Conservation (phyloP, 2,113 vertebrate genomes). For the Ursus arctos region DNA sequence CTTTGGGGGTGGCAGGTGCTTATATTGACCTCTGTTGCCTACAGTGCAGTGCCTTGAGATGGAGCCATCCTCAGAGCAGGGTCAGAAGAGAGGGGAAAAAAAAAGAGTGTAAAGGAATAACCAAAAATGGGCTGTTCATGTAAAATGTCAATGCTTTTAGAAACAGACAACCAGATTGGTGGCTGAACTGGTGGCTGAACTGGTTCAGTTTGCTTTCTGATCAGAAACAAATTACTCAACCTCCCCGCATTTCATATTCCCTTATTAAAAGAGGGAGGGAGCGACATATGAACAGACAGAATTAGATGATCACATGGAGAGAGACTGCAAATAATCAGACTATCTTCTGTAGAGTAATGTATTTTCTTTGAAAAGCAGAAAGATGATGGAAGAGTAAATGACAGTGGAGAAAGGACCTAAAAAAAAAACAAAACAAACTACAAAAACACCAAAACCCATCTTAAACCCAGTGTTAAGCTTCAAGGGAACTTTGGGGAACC, state of each 20-base stretch:
- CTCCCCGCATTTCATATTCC: background rate
- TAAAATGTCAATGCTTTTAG: background rate
- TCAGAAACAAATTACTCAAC: background rate
- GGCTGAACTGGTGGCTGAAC: background rate
- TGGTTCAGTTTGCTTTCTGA: constrained; percentile 10
- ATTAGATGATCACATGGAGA: background rate
- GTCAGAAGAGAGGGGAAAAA: background rate
- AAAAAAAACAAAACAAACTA: background rate
- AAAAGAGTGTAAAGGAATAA: background rate
- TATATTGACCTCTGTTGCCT: background rate
- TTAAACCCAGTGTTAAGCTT: background rate
- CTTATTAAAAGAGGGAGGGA: background rate
- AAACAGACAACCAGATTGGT: background rate
- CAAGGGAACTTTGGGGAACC: background rate
- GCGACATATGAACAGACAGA: background rate
- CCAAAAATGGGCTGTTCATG: background rate
- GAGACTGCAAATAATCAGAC: constrained; percentile 26
- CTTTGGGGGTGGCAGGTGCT: background rate
- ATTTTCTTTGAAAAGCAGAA: constrained; percentile 46
- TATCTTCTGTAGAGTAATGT: background rate
- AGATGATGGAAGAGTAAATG: background rate
- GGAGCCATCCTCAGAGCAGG: background rate
- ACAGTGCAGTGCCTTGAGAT: background rate
- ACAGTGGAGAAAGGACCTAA: background rate
- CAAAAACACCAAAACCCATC: background rate